Evolutionary conservation across 1,140 invertebrate species (phyloP), one percentile per base, ranked within the genome.

Genomic region (Pseudomyrmex flavicornis): DNA sequence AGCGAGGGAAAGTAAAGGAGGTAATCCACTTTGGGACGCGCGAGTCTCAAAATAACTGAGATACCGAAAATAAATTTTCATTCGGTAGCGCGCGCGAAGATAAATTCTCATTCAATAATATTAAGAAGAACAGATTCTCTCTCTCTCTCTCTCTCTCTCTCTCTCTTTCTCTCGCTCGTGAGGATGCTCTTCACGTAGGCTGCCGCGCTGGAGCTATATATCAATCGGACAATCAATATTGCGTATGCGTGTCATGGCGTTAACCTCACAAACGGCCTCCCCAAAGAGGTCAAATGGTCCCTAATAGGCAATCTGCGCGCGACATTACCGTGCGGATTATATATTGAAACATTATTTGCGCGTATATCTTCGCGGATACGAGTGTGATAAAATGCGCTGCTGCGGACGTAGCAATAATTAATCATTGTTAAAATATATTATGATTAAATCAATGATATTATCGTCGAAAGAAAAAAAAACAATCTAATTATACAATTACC

Each of bases 281-380:
- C 46, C 20, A 26, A 62, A 7, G 59, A 48, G 73, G 20, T 20
- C 46, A 50, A 62, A 61, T 75, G 46, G 46, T 75, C 59, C 22
- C 73, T 75, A 52, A 62, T 75, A 75, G 59, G 44, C 58, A 75
- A 75, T 75, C 56, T 75, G 73, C 12, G 59, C 15, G 20, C 46
- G 73, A 15, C 46, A 63, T 75, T 50, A 75, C 13, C 17, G 17
- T 17, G 15, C 46, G 46, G 46, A 50, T 75, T 35, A 35, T 35
- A 35, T 75, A 75, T 75, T 75, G 59, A 62, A 75, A 63, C 63
- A 75, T 75, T 75, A 75, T 75, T 75, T 75, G 20, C 46, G 22
- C 72, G 61, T 74, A 62, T 54, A 63, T 75, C 73, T 63, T 75
- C 20, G 44, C 10, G 20, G 10, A n/a, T 44, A 12, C 10, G 20